Evolutionary conservation across 2,888 invertebrate species (phyloP).

Genomic region (Cetonia aurata): DNA sequence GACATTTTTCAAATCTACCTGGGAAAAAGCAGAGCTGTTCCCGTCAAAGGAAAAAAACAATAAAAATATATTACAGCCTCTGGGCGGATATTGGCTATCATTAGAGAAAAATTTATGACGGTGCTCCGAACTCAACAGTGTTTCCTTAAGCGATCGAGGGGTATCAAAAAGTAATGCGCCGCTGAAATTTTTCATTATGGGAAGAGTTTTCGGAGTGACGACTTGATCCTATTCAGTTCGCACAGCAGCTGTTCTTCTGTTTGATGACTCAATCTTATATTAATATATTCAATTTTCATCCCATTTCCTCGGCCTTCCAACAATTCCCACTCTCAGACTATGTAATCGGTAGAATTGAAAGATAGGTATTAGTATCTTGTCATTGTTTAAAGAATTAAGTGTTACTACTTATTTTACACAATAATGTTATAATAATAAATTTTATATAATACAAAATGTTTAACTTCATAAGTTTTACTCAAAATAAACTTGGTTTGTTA

Average conservation of each 20-base stretch:
- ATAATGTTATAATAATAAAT: no score
- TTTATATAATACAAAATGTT: no score
- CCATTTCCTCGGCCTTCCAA: neutral
- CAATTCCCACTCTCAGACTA: neutral
- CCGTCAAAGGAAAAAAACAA: slow-evolving; percentile 25
- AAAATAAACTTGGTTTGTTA: no score
- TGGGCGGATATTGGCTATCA: slow-evolving; percentile 29
- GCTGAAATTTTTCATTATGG: slow-evolving; percentile 35
- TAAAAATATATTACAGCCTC: slow-evolving; percentile 28
- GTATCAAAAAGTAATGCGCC: slow-evolving; percentile 34
- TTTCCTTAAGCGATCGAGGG: slow-evolving; percentile 15
- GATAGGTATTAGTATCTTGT: no score
- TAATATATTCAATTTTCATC: slow-evolving; percentile 36
- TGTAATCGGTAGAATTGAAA: no score
- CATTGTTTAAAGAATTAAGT: no score
- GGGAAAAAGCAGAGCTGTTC: slow-evolving; percentile 18
- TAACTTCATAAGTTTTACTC: no score
- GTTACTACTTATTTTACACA: no score
- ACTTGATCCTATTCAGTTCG: slow-evolving; percentile 30
- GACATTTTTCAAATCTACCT: slow-evolving; percentile 16
- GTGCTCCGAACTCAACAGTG: neutral
- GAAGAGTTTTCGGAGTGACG: slow-evolving; percentile 30
- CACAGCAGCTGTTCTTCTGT: slow-evolving; percentile 1
- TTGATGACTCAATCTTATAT: slow-evolving; percentile 13
- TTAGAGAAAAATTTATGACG: slow-evolving; percentile 26